Evolutionary conservation across 2,888 invertebrate species (phyloP).

Genomic region (Nesidiocoris tenuis): DNA sequence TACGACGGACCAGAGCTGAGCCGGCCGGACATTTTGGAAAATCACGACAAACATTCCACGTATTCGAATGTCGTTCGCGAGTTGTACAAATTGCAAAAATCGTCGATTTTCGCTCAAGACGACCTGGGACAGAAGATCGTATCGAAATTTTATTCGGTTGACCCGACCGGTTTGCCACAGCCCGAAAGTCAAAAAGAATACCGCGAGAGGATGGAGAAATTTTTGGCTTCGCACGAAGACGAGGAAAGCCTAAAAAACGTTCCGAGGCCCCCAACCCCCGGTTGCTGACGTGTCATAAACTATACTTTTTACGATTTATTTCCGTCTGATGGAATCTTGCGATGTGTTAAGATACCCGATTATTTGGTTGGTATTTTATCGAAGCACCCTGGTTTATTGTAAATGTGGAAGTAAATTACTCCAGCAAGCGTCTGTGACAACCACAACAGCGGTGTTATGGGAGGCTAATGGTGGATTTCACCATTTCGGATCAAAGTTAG

Average conservation of each 20-base stretch:
- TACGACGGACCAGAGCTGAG: neutral
- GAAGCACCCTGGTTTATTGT: too few relatives aligned
- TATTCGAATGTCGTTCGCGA: constrained; percentile 44
- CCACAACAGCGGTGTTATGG: too few relatives aligned
- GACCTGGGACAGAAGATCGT: constrained; percentile 35
- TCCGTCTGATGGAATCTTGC: too few relatives aligned
- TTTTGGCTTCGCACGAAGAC: constrained; percentile 36
- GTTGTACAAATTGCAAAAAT: constrained; percentile 44
- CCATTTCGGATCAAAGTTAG: too few relatives aligned
- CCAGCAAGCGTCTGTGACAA: too few relatives aligned
- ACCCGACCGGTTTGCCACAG: constrained; percentile 31
- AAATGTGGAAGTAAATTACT: too few relatives aligned
- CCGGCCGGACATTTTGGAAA: constrained; percentile 38
- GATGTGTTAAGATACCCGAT: too few relatives aligned
- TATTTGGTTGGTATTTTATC: too few relatives aligned
- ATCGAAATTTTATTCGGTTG: constrained; percentile 17
- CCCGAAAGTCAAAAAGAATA: constrained; percentile 45
- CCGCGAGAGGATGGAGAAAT: constrained; percentile 42
- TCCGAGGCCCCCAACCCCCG: neutral
- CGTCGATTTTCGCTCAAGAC: constrained; percentile 31
- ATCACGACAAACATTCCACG: constrained; percentile 26
- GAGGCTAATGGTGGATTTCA: too few relatives aligned
- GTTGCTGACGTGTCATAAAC: neutral
- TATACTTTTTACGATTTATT: neutral
- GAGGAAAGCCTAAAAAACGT: neutral